phyloP scores from a whole-genome alignment of 30 jellyfish, hydroid and myxozoan species.

The Clytia hemisphaerica region DNA sequence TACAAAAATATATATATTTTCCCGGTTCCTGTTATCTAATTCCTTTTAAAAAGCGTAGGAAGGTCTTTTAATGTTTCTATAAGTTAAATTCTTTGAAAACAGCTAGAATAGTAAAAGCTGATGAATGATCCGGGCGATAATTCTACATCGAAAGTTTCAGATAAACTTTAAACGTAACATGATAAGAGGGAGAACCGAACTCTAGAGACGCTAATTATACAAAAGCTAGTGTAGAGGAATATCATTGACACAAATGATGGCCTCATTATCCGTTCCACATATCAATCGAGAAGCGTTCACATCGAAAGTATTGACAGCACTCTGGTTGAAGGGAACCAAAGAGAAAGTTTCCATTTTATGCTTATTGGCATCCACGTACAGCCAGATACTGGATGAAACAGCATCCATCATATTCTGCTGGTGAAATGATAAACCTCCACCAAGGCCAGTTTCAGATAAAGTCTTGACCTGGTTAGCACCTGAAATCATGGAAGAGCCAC shows the following conservation, averaged over 20 bases:
- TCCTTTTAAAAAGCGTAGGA: no score
- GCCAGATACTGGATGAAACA: slow-evolving; percentile 58
- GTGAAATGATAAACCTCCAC: slow-evolving; percentile 12
- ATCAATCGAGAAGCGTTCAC: slow-evolving; percentile 45
- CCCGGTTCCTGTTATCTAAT: no score
- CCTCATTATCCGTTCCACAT: slow-evolving; percentile 93
- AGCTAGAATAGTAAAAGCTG: no score
- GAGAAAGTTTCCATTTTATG: slow-evolving; percentile 88
- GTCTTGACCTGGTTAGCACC: slow-evolving; percentile 17
- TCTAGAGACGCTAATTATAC: no score
- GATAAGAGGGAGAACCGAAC: no score
- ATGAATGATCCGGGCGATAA: no score
- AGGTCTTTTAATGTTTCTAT: no score
- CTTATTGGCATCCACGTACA: slow-evolving; percentile 65
- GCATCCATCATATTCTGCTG: slow-evolving; percentile 9
- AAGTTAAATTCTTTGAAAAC: no score
- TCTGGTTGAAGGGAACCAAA: slow-evolving; percentile 56
- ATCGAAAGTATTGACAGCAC: slow-evolving; percentile 73
- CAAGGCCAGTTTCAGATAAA: background rate
- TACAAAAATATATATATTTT: no score
- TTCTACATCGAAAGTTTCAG: no score
- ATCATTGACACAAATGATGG: slow-evolving; percentile 61
- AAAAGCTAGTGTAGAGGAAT: slow-evolving; percentile 58
- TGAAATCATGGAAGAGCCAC: slow-evolving; percentile 66
- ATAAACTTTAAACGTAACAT: no score